Conservation (phyloP, 2,888 invertebrate species). For the Pristionchus arcanus region DNA sequence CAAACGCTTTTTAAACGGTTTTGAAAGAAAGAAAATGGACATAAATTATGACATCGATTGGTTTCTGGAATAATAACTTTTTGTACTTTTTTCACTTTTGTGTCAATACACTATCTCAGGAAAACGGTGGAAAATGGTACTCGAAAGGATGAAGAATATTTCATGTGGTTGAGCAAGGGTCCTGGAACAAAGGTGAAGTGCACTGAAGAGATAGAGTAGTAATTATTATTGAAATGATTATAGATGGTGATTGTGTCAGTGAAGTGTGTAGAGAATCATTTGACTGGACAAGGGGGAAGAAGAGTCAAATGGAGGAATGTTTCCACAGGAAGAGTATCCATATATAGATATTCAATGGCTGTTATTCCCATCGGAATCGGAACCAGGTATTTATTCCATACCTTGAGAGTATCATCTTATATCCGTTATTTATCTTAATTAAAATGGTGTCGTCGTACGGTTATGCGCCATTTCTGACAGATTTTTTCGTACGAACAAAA, state of each 20-base stretch:
- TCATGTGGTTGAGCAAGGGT: conserved; percentile 46
- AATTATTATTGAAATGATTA: not conserved
- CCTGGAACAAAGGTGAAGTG: conserved; percentile 15
- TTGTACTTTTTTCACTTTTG: not conserved
- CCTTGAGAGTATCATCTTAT: no score
- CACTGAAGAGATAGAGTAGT: not conserved
- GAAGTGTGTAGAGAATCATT: conserved; percentile 45
- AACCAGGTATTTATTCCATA: conserved; percentile 16
- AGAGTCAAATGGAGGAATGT: conserved; percentile 55
- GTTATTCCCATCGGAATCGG: conserved; percentile 47
- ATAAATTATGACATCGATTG: no score
- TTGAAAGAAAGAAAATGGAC: no score
- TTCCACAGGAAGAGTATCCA: conserved; percentile 53
- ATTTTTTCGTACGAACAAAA: no score
- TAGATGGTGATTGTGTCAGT: conserved; percentile 51
- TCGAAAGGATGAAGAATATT: conserved; percentile 45
- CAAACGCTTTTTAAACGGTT: no score
- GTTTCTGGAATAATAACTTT: no score
- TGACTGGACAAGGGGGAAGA: conserved; percentile 24
- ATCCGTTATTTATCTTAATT: no score
- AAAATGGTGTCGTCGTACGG: no score
- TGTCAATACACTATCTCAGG: not conserved
- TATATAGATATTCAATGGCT: conserved; percentile 53
- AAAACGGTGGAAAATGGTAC: conserved; percentile 9
- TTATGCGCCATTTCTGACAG: no score